Conservation (phyloP, 2,113 vertebrate genomes). For the Scatophagus argus region DNA sequence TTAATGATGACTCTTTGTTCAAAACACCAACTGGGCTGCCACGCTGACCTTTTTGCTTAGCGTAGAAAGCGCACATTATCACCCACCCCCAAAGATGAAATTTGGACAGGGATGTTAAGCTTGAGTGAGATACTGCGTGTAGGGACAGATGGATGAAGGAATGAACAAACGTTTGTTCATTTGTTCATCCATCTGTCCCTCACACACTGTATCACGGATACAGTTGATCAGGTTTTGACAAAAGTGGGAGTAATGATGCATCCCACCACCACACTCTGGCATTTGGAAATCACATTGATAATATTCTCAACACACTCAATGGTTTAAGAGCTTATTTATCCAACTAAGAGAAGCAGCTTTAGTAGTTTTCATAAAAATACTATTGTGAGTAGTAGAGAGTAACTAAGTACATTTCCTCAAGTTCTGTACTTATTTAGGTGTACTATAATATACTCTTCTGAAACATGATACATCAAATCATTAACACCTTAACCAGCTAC, state of each 20-base stretch:
- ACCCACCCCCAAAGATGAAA: conserved; percentile 26
- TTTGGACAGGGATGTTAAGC: conserved; percentile 34
- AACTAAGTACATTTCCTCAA: neutral
- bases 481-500: no score
- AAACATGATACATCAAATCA: no score
- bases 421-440: no score
- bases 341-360: neutral
- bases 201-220: conserved; percentile 14
- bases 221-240: conserved; percentile 28
- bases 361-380: neutral
- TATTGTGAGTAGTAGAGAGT: neutral
- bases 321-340: conserved; percentile 6
- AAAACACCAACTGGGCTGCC: conserved; percentile 1
- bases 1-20: neutral
- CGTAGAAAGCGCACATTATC: neutral
- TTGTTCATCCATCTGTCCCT: conserved; percentile 72
- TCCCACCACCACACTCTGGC: conserved; percentile 28
- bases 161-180: conserved; percentile 67
- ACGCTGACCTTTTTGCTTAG: conserved; percentile 37
- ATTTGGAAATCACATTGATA: conserved; percentile 13
- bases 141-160: conserved; percentile 64
- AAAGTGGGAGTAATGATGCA: conserved; percentile 52
- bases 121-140: conserved; percentile 38
- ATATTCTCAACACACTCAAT: neutral
- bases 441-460: no score